Evolutionary conservation across 2,888 invertebrate genomes (phyloP).

Genomic region (Fragum fragum): DNA sequence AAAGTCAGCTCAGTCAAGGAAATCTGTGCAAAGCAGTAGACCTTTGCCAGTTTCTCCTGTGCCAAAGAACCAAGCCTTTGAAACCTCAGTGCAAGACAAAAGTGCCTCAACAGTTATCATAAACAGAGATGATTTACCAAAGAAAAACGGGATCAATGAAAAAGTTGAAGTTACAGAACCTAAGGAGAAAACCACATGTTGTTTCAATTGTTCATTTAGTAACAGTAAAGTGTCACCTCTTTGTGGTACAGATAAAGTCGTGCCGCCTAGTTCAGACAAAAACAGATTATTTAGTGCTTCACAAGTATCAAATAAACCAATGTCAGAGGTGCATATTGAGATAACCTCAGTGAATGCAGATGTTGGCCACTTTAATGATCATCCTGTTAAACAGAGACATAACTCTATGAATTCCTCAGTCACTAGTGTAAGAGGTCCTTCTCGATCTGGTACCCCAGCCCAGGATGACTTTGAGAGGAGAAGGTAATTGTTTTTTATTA

Average conservation of each 20-base stretch:
- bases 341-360: slow-evolving; percentile 50
- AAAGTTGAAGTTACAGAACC: slow-evolving; percentile 47
- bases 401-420: slow-evolving; percentile 68
- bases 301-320: slow-evolving; percentile 42
- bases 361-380: slow-evolving; percentile 1
- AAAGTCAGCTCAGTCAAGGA: slow-evolving; percentile 56
- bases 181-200: slow-evolving; percentile 60
- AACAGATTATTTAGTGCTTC: slow-evolving; percentile 59
- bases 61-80: slow-evolving; percentile 53
- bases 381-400: slow-evolving; percentile 26
- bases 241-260: slow-evolving; percentile 65
- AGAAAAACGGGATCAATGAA: slow-evolving; percentile 41
- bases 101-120: slow-evolving; percentile 34
- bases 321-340: slow-evolving; percentile 63
- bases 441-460: slow-evolving; percentile 71
- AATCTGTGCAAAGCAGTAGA: slow-evolving; percentile 35
- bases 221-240: slow-evolving; percentile 69
- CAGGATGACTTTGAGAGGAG: slow-evolving; percentile 65
- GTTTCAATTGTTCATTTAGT: slow-evolving; percentile 60
- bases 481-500: too few species aligned
- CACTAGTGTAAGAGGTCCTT: slow-evolving; percentile 63
- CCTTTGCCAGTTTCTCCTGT: slow-evolving; percentile 59
- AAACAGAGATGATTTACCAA: slow-evolving; percentile 43
- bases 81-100: slow-evolving; percentile 46
- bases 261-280: slow-evolving; percentile 39